Base-by-base conservation (phyloP, 2,888 invertebrate genomes). In the Chouioia cunea region DNA sequence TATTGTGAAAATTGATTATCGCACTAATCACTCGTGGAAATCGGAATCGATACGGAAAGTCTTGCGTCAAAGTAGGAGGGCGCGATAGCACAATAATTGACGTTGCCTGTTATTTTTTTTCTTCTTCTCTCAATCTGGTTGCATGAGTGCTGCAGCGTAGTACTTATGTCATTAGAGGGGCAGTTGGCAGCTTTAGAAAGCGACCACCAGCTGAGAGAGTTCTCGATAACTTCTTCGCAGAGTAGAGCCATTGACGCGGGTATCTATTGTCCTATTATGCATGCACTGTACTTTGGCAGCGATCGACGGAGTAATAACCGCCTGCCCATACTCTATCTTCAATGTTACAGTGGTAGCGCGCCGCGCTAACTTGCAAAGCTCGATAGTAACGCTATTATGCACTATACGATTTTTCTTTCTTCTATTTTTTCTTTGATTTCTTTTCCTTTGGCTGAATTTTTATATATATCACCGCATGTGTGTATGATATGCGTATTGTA, bases 291-390 rank as follows among this genome's bases (percentile, higher is more conserved):
- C 36, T 16, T 27, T 20, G 65, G 20, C 22, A 23, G 50, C 22
- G 16, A 46, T n/a, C 44, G 43, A 62, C 50, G 36, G 16, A 60
- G 59, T 65, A 70, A 70, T 70, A 70, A 70, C 48, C 43, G 50
- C 54, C 47, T 64, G 47, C 47, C 53, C 64, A 36, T 36, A 12
- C 6, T 36, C 36, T 27, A 27, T 27, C 27, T 27, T 3, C 36
- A 2, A 36, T 36, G 36, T 12, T 10, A 12, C 36, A 10, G 53
- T 63, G 36, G 50, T 16, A 27, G 63, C 50, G 23, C n/a, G n/a
- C 20, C 18, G 50, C 16, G 23, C 16, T 16, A 56, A 56, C 18
- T 43, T 36, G n/a, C 47, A 4, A 22, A 23, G 22, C 16, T 1
- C 36, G 36, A 36, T 36, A 3, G 36, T 12, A 12, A 10, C 36